Evolutionary conservation across 2,888 invertebrate genomes (phyloP).

Genomic region (Junonia oenone): DNA sequence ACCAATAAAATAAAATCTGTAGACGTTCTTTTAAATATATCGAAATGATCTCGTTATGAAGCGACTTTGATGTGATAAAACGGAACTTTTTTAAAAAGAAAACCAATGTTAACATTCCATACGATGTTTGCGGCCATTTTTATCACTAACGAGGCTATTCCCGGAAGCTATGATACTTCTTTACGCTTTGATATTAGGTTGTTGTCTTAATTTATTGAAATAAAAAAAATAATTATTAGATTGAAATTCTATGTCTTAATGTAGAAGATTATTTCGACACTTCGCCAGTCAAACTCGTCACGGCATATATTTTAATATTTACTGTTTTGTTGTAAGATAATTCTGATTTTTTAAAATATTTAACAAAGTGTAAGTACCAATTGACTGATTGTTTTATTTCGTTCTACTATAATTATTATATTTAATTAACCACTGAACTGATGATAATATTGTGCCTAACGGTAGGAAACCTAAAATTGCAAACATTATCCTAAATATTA

Average conservation of each 20-base stretch:
- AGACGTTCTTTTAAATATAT: slow-evolving; percentile 40
- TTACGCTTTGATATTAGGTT: slow-evolving; percentile 56
- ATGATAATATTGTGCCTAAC: too few species aligned
- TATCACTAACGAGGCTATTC: slow-evolving; percentile 65
- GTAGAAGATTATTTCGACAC: background rate
- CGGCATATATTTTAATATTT: too few species aligned
- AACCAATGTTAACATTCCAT: slow-evolving; percentile 60
- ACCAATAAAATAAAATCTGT: slow-evolving; percentile 25
- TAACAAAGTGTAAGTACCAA: too few species aligned
- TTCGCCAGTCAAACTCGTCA: background rate
- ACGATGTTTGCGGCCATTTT: slow-evolving; percentile 54
- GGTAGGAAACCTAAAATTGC: too few species aligned
- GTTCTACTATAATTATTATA: too few species aligned
- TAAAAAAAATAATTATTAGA: slow-evolving; percentile 47
- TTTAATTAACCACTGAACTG: too few species aligned
- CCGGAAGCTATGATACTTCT: slow-evolving; percentile 64
- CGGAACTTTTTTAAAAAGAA: slow-evolving; percentile 46
- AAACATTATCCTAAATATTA: too few species aligned
- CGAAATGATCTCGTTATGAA: slow-evolving; percentile 46
- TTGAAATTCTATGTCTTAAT: slow-evolving; percentile 5
- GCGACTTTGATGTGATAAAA: slow-evolving; percentile 58
- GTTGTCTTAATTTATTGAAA: slow-evolving; percentile 41
- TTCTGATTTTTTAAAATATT: too few species aligned
- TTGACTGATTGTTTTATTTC: too few species aligned
- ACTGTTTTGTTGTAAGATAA: too few species aligned